Evolutionary conservation across 2,888 invertebrate genomes (phyloP).

Genomic region (Lithophane semibrunnea): DNA sequence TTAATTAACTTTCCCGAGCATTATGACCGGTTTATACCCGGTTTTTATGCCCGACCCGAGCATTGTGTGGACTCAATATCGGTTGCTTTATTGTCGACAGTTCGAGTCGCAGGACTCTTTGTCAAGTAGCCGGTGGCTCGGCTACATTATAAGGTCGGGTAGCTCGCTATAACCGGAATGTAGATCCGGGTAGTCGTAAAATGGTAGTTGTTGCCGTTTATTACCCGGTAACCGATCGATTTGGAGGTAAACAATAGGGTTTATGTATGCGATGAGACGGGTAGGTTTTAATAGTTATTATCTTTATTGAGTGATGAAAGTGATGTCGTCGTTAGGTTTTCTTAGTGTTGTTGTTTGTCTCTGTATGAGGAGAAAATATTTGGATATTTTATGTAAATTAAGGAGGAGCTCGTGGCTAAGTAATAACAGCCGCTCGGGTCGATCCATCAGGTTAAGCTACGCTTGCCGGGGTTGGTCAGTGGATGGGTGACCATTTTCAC

Average conservation of each 20-base stretch:
- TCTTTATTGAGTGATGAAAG: conserved; percentile 52
- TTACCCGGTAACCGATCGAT: conserved; percentile 63
- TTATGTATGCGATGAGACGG: conserved; percentile 49
- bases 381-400: not conserved
- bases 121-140: conserved; percentile 70
- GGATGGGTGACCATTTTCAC: too few species aligned
- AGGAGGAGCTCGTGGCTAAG: too few species aligned
- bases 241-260: conserved; percentile 63
- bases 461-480: too few species aligned
- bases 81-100: conserved; percentile 81
- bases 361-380: not conserved
- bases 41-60: conserved; percentile 80
- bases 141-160: conserved; percentile 60
- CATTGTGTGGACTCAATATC: conserved; percentile 87
- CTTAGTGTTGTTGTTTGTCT: conserved; percentile 38
- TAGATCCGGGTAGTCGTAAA: conserved; percentile 61
- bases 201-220: conserved; percentile 58
- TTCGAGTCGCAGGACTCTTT: conserved; percentile 74
- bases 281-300: conserved; percentile 45
- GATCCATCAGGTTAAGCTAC: too few species aligned
- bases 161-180: conserved; percentile 60
- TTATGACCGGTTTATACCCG: conserved; percentile 83
- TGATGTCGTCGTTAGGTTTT: conserved; percentile 31
- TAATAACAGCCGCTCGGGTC: too few species aligned
- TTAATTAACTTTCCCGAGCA: conserved; percentile 85